Conservation (phyloP, 2,113 vertebrate genomes). For the Tetrax tetrax region DNA sequence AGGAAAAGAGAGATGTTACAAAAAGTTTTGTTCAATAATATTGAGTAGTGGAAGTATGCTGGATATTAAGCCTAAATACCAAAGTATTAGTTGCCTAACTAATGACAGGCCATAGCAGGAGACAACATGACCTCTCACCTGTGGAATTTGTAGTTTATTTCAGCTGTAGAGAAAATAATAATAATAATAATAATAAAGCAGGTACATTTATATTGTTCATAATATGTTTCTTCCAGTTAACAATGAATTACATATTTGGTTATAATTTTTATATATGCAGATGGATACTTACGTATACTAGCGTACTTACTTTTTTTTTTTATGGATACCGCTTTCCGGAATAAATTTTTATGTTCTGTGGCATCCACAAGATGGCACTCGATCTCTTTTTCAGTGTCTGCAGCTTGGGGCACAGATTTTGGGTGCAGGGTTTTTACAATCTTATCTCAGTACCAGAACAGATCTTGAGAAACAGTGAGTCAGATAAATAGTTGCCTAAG, state of each 20-base stretch:
- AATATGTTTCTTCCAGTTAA: not conserved
- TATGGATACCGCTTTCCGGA: not conserved
- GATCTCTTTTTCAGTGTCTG: not conserved
- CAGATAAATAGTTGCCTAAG: not conserved
- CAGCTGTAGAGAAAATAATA: not conserved
- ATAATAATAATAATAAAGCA: not conserved
- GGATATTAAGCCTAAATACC: not conserved
- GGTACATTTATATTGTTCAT: not conserved
- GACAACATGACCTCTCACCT: accelerated
- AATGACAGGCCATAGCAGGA: not conserved
- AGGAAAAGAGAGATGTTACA: not conserved
- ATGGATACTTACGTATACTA: not conserved
- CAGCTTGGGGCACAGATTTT: not conserved
- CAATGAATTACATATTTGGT: not conserved
- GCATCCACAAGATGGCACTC: not conserved
- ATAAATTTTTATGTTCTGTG: not conserved
- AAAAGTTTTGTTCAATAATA: not conserved
- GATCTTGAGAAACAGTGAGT: not conserved
- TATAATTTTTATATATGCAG: not conserved
- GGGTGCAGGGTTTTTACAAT: not conserved
- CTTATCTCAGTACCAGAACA: not conserved
- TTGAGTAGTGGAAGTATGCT: not conserved
- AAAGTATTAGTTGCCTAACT: not conserved
- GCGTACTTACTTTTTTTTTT: not conserved
- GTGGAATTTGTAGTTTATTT: not conserved